Evolutionary conservation across 1,140 invertebrate genomes (phyloP).

Genomic region (Bicyclus anynana): DNA sequence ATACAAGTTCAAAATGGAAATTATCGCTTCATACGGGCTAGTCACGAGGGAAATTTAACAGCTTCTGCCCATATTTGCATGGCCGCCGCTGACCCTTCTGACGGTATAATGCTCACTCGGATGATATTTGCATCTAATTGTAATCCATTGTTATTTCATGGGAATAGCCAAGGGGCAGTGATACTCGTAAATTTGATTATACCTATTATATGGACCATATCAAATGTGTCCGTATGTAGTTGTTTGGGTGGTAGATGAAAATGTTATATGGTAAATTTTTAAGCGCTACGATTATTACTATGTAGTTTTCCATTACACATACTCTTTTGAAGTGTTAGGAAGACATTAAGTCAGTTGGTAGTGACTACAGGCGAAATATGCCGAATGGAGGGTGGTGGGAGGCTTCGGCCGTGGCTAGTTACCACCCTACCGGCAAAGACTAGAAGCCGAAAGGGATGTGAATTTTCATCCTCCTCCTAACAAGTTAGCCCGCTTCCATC

Average conservation of each 20-base stretch:
- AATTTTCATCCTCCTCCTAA: too few relatives aligned
- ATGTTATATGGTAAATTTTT: neutral
- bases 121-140: constrained; percentile 71
- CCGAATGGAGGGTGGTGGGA: too few relatives aligned
- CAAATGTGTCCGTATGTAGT: neutral
- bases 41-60: constrained; percentile 64
- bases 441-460: too few relatives aligned
- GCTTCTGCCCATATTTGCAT: constrained; percentile 50
- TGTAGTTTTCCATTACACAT: too few relatives aligned
- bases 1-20: constrained; percentile 27
- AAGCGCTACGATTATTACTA: too few relatives aligned
- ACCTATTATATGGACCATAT: constrained; percentile 17
- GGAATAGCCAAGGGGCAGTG: constrained; percentile 47
- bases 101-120: constrained; percentile 41
- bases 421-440: too few relatives aligned
- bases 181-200: constrained; percentile 29
- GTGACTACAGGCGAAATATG: too few relatives aligned
- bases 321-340: too few relatives aligned
- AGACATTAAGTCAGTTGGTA: too few relatives aligned
- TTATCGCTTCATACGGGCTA: constrained; percentile 52
- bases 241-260: neutral
- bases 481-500: too few relatives aligned
- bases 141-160: constrained; percentile 61
- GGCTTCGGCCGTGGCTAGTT: too few relatives aligned
- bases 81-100: constrained; percentile 49